Evolutionary conservation across 92 coral and sea anemone species (phyloP), one percentile per base, ranked within the genome.

Genomic region (Muricea muricata): DNA sequence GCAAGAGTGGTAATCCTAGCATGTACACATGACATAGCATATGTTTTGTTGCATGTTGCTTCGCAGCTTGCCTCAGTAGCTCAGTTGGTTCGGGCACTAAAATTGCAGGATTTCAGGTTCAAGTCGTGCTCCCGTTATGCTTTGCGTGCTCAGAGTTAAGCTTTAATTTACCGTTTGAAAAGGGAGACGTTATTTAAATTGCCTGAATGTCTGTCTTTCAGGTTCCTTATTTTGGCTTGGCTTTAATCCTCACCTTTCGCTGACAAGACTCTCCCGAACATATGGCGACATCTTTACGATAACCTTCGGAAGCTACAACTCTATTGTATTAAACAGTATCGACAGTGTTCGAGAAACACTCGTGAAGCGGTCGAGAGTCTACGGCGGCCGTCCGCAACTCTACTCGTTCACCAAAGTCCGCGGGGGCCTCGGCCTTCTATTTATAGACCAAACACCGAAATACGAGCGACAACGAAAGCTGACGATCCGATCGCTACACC

Each of bases 211-310:
- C 25, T 50, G 2, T 7, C 31, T 63, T 46, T 25, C 48, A 87
- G 91, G 91, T 29, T 79, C 87, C 28, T 24, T 87, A 30, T 87
- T 87, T 50, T 80, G 82, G 74, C 78, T 87, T 75, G 91, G 91
- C 6, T 61, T 61, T 60, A 82, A 50, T 73, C 91, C 87, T 12
- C 86, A 87, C 35, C 78, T 87, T 20, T 84, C 84, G 12, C 79
- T 87, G 23, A 87, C 91, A 34, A 46, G 47, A 24, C 46, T 87
- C 41, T 72, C 78, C 34, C 61, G 24, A 9, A 29, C 32, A 50
- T 87, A 87, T 32, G 91, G 91, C n/a, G 80, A 87, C 66, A 71
- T 87, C 54, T 77, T 81, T 37, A 87, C 87, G 72, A 74, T 87
- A 75, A 65, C 83, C 69, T 60, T 87, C 31, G 91, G 91, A 0